A percentile compares a stretch with the other conserved stretches of the same genome.
Evolutionary conservation across 2,113 vertebrate species (phyloP).

Genomic region (Ceyx melanurus): DNA sequence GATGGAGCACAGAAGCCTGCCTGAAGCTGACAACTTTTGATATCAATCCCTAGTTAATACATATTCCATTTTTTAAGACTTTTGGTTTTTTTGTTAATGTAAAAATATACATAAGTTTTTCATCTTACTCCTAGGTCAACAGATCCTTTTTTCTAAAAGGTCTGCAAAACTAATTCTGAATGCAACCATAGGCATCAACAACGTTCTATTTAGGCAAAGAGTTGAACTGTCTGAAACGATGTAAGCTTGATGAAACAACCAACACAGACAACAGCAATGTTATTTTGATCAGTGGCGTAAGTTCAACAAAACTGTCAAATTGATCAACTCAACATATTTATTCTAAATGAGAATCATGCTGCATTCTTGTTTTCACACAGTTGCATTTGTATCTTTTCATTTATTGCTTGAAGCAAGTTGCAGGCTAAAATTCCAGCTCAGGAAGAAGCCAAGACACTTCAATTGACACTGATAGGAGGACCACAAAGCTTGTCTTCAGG

Average conservation of each 20-base stretch:
- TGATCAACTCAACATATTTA: neutral
- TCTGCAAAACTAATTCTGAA: neutral
- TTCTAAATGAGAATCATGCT: neutral
- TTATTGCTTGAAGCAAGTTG: neutral
- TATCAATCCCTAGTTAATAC: neutral
- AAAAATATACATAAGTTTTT: neutral
- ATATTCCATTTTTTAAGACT: neutral
- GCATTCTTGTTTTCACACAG: neutral
- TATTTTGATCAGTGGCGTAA: neutral
- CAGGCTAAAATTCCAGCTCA: neutral
- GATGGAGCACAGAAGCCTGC: neutral
- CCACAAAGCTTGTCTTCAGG: neutral
- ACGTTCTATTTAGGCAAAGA: neutral
- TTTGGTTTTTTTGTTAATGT: neutral
- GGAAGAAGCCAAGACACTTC: neutral
- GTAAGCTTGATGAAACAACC: neutral
- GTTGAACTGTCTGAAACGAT: neutral
- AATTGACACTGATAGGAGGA: accelerated
- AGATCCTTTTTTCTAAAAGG: neutral
- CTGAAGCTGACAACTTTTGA: neutral
- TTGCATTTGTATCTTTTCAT: neutral
- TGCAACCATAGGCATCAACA: neutral
- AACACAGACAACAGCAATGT: neutral
- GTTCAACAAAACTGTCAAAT: constrained; percentile 8
- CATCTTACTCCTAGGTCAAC: neutral